phyloP scores from a whole-genome alignment of 2,797 vertebrate species.

The Microctenopoma lineatum region DNA sequence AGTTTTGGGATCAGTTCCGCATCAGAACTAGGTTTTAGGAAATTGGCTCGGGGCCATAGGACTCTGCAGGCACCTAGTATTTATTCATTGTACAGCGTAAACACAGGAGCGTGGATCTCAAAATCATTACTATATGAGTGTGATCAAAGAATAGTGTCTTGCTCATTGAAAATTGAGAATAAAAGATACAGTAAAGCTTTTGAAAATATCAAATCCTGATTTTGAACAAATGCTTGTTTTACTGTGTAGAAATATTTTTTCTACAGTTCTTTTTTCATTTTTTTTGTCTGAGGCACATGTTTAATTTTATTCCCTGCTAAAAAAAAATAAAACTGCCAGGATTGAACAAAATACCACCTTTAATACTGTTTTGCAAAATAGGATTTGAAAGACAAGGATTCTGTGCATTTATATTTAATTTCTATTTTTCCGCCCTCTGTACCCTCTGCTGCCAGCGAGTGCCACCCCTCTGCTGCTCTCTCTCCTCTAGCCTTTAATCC shows the following conservation, averaged over 20 bases:
- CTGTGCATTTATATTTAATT: conserved; percentile 64
- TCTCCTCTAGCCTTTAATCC: conserved; percentile 77
- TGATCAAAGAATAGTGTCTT: conserved; percentile 54
- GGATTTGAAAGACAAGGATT: conserved; percentile 66
- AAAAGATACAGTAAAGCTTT: conserved; percentile 34
- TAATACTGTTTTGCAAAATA: conserved; percentile 68
- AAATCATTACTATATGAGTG: conserved; percentile 37
- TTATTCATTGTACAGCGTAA: conserved; percentile 40
- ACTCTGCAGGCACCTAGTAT: conserved; percentile 24
- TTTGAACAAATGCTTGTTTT: conserved; percentile 36
- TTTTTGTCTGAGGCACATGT: conserved; percentile 35
- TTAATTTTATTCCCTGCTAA: conserved; percentile 49
- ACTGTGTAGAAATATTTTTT: conserved; percentile 22
- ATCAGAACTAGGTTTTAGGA: conserved; percentile 26
- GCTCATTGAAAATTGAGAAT: conserved; percentile 41
- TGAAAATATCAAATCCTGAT: conserved; percentile 44
- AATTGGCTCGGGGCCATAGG: conserved; percentile 21
- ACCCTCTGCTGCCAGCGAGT: conserved; percentile 67
- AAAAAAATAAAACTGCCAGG: conserved; percentile 47
- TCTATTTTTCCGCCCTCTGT: conserved; percentile 68
- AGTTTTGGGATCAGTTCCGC: conserved; percentile 9
- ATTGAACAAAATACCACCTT: conserved; percentile 66
- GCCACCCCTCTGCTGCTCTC: conserved; percentile 67
- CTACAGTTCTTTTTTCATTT: neutral
- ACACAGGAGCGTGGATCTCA: conserved; percentile 26